A percentile compares a stretch with the other conserved stretches of the same genome.
Evolutionary conservation across 92 coral and sea anemone genomes (phyloP).

Genomic region (Montipora capitata): DNA sequence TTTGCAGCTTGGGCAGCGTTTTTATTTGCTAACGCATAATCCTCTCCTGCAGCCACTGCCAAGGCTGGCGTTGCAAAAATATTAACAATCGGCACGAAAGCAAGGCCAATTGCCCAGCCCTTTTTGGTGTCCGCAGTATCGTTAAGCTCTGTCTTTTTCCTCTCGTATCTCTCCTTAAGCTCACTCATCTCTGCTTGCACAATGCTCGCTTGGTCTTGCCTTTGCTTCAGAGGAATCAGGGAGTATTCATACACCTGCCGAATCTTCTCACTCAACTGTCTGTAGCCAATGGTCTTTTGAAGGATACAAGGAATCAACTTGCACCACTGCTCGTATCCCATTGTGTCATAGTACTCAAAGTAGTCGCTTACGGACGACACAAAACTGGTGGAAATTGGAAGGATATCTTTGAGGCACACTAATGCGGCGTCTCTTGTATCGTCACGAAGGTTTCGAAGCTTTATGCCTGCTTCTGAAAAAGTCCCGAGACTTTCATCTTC

Average conservation of each 20-base stretch:
- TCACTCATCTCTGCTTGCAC: conserved; percentile 52
- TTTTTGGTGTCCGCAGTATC: conserved; percentile 24
- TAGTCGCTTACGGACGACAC: conserved; percentile 47
- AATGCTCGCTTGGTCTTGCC: conserved; percentile 59
- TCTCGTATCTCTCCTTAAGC: conserved; percentile 39
- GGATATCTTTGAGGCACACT: conserved; percentile 56
- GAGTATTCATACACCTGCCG: conserved; percentile 48
- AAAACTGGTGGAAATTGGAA: conserved; percentile 65
- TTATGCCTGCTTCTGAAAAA: conserved; percentile 15
- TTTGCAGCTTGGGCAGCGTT: conserved; percentile 35
- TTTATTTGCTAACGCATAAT: conserved; percentile 60
- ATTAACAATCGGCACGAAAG: conserved; percentile 65
- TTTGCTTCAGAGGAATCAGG: conserved; percentile 50
- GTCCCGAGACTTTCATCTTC: background rate
- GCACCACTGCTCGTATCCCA: conserved; percentile 66
- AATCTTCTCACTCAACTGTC: conserved; percentile 24
- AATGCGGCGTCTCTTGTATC: conserved; percentile 73
- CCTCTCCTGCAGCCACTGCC: conserved; percentile 20
- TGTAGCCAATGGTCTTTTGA: conserved; percentile 54
- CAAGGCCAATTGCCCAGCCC: conserved; percentile 67
- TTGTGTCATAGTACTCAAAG: conserved; percentile 62
- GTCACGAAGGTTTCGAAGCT: conserved; percentile 74
- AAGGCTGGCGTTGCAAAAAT: background rate
- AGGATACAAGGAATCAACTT: conserved; percentile 38
- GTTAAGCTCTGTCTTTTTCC: conserved; percentile 41